Evolutionary conservation across 2,797 vertebrate genomes (phyloP).

Genomic region (Tinamus major): DNA sequence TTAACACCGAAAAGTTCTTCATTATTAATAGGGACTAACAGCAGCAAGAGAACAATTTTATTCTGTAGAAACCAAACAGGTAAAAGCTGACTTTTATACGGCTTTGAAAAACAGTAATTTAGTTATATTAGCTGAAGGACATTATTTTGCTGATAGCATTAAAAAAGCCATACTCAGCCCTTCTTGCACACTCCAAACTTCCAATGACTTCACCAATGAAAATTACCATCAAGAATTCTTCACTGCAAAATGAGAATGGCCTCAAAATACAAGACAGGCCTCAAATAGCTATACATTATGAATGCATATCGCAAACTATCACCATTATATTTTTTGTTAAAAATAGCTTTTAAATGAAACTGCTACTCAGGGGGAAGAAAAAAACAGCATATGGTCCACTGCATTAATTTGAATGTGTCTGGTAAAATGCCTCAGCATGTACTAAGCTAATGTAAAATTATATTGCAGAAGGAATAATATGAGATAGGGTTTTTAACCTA

Average conservation of each 20-base stretch:
- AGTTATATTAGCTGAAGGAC: constrained; percentile 25
- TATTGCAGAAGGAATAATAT: not conserved
- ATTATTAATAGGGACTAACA: constrained; percentile 51
- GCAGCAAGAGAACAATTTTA: not conserved
- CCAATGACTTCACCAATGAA: not conserved
- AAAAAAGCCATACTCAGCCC: not conserved
- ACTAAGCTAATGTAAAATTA: constrained; percentile 37
- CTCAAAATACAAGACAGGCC: not conserved
- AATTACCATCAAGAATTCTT: not conserved
- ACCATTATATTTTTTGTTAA: not conserved
- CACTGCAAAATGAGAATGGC: not conserved
- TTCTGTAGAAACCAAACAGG: constrained; percentile 8
- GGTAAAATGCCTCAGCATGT: not conserved
- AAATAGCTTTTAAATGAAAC: constrained; percentile 3
- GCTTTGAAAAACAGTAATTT: constrained; percentile 20
- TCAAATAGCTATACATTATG: not conserved
- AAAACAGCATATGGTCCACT: not conserved
- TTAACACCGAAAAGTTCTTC: not conserved
- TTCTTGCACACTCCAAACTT: not conserved
- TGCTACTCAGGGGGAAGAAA: not conserved
- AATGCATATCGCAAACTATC: not conserved
- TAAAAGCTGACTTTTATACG: constrained; percentile 37
- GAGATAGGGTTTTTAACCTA: not conserved
- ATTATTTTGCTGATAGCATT: constrained; percentile 19
- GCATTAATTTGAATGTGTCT: not conserved